Percentiles rank a stretch among this genome's conserved stretches.
Conservation (phyloP, 2,888 invertebrate species). For the Cephus runcator region DNA sequence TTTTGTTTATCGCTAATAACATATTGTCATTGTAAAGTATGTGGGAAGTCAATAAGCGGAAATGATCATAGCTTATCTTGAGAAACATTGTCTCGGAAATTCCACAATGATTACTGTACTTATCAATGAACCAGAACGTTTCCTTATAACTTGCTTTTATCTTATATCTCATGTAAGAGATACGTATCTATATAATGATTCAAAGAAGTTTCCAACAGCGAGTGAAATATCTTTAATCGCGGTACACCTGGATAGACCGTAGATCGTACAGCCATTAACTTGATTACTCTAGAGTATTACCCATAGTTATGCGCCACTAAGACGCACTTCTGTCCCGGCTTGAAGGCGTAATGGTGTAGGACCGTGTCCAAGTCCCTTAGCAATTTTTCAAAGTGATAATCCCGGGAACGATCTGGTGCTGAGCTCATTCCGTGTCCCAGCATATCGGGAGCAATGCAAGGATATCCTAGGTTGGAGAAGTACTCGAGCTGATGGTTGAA, state of each 20-base stretch:
- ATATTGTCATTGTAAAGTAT: neutral
- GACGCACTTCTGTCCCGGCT: slow-evolving; percentile 69
- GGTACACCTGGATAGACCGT: neutral
- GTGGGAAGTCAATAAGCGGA: neutral
- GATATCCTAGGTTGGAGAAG: slow-evolving; percentile 71
- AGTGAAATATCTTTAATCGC: neutral
- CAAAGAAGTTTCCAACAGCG: neutral
- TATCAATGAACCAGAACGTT: neutral
- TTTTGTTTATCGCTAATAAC: neutral
- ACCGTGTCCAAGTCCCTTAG: slow-evolving; percentile 70
- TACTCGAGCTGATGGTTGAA: slow-evolving; percentile 72
- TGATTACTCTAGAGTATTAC: slow-evolving; percentile 60
- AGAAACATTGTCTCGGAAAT: neutral
- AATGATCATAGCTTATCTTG: neutral
- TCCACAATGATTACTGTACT: neutral
- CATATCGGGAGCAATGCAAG: slow-evolving; percentile 75
- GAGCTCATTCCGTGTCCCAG: slow-evolving; percentile 76
- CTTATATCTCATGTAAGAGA: neutral
- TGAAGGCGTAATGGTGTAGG: slow-evolving; percentile 72
- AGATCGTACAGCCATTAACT: neutral
- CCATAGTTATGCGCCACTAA: slow-evolving; percentile 78
- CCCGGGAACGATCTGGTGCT: slow-evolving; percentile 68
- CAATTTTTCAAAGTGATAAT: slow-evolving; percentile 72
- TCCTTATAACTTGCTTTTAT: neutral
- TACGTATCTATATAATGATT: neutral